Conservation (phyloP, 2,113 vertebrate genomes). For the Gadus macrocephalus region DNA sequence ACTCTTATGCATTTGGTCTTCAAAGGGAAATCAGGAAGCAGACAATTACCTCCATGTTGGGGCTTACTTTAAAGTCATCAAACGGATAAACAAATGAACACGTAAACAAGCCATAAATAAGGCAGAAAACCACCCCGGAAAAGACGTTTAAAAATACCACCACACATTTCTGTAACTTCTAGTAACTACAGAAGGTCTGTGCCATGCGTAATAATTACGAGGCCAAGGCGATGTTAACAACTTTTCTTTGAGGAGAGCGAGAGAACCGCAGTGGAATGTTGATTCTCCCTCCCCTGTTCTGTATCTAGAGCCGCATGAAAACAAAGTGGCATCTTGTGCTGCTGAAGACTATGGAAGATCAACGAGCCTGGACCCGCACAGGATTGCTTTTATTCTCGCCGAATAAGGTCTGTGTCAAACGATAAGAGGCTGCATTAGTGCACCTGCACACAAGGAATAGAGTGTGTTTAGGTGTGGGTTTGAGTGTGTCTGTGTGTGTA, state of each 20-base stretch:
- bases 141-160: too few relatives aligned
- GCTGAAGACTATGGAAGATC: conserved; percentile 38
- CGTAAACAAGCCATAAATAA: conserved; percentile 25
- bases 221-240: too few relatives aligned
- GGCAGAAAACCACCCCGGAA: too few relatives aligned
- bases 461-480: background rate
- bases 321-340: conserved; percentile 37
- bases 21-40: too few relatives aligned
- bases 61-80: too few relatives aligned
- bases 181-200: too few relatives aligned
- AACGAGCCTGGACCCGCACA: conserved; percentile 28
- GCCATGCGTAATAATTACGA: too few relatives aligned
- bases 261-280: conserved; percentile 47
- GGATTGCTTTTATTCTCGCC: conserved; percentile 17
- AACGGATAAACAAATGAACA: too few relatives aligned
- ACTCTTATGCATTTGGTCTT: too few relatives aligned
- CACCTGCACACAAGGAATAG: conserved; percentile 1
- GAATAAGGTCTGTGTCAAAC: conserved; percentile 23
- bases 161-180: too few relatives aligned
- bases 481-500: background rate
- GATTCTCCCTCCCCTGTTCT: conserved; percentile 35
- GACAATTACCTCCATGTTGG: too few relatives aligned
- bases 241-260: background rate
- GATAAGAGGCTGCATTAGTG: conserved; percentile 19
- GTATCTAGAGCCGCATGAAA: conserved; percentile 45